Conservation (phyloP, 2,113 vertebrate species). For the Ochotona princeps region DNA sequence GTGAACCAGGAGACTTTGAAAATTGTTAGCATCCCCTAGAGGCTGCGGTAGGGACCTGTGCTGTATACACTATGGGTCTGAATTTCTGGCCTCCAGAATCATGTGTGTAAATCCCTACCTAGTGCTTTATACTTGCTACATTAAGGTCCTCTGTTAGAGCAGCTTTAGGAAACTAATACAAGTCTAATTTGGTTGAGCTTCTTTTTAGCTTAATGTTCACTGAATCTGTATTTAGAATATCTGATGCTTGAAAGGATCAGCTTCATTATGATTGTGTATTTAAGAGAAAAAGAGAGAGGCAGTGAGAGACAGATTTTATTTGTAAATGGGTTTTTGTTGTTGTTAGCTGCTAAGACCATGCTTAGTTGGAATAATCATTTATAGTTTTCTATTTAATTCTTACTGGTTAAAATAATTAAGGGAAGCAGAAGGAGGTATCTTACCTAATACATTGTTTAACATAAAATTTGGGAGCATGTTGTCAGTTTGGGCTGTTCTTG, state of each 20-base stretch:
- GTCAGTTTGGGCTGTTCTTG: background rate
- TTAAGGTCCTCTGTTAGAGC: background rate
- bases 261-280: background rate
- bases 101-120: background rate
- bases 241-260: background rate
- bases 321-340: background rate
- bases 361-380: background rate
- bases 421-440: background rate
- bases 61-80: background rate
- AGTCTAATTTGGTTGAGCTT: background rate
- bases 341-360: background rate
- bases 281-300: accelerated
- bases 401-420: background rate
- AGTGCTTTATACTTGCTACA: background rate
- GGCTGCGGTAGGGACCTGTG: too few relatives aligned
- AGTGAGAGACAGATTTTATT: background rate
- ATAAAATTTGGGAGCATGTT: background rate
- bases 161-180: background rate
- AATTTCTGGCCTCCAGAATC: background rate
- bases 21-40: background rate
- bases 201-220: background rate
- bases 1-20: background rate
- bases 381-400: background rate
- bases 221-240: background rate
- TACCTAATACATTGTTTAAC: background rate